phyloP scores from a whole-genome alignment of 64 coral and sea anemone genomes.

The Acropora tenuis region DNA sequence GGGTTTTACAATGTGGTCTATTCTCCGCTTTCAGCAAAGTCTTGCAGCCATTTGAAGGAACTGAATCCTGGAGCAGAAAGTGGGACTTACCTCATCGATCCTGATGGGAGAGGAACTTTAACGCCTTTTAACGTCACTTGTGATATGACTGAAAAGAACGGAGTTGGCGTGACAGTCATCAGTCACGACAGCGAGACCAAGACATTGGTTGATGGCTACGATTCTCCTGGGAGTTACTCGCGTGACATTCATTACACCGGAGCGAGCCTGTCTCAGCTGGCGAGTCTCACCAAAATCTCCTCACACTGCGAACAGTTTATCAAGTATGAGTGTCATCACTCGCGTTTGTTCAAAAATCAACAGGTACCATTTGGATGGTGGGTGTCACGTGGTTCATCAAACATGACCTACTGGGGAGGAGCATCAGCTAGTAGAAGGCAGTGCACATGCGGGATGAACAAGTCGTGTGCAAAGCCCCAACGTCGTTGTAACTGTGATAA shows the following conservation, averaged over 20 bases:
- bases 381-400: background rate
- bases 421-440: conserved; percentile 2
- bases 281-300: conserved; percentile 1
- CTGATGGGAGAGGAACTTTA: background rate
- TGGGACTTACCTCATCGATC: background rate
- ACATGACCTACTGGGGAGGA: conserved; percentile 26
- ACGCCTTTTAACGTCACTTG: background rate
- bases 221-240: background rate
- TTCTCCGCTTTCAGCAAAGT: background rate
- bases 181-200: conserved; percentile 23
- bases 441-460: conserved; percentile 18
- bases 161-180: background rate
- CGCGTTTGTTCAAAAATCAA: rapidly evolving
- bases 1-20: background rate
- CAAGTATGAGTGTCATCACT: conserved; percentile 1
- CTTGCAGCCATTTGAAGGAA: background rate
- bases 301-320: conserved; percentile 34
- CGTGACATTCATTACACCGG: conserved; percentile 3
- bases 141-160: background rate
- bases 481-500: background rate
- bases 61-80: background rate
- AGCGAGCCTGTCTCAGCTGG: background rate
- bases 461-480: background rate
- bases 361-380: background rate
- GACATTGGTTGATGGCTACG: background rate